Percentiles rank a stretch among this genome's conserved stretches.
These are phyloP conservation scores for Electrona antarctica DNA, from an alignment of 2,113 vertebrate species.

Conservation along the genomic window DNA sequence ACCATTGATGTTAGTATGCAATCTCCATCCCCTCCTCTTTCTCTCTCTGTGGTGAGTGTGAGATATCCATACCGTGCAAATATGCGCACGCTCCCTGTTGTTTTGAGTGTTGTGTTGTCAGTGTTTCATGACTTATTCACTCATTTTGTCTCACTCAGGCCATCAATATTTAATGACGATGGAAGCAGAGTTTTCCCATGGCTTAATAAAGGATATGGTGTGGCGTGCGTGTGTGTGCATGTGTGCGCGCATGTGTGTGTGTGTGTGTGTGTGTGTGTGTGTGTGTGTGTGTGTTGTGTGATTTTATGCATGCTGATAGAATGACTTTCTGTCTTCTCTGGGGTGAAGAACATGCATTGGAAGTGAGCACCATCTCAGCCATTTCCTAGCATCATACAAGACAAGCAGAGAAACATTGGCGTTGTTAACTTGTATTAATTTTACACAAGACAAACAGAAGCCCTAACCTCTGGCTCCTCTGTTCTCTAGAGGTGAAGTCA, in stretches of 20 bases:
- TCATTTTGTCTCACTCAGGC: conserved; percentile 60
- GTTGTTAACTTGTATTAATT: conserved; percentile 4
- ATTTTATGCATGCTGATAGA: conserved; percentile 7
- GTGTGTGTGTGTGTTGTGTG: conserved; percentile 37
- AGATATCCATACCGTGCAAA: conserved; percentile 57
- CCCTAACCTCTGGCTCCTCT: too few relatives aligned
- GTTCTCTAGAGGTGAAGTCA: too few relatives aligned
- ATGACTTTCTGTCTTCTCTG: conserved; percentile 33
- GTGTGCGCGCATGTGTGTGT: neutral
- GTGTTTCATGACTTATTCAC: conserved; percentile 80
- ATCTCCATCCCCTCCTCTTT: neutral
- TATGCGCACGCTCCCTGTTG: conserved; percentile 53
- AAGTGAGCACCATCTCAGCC: conserved; percentile 2
- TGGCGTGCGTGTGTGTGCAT: neutral
- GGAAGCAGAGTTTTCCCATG: conserved; percentile 67
- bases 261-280: neutral
- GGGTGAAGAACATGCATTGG: conserved; percentile 30
- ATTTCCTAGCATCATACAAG: neutral
- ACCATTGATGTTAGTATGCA: conserved; percentile 28
- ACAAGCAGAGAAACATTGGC: too few relatives aligned
- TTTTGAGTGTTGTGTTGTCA: conserved; percentile 62
- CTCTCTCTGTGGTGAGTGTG: conserved; percentile 34
- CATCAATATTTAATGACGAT: conserved; percentile 74
- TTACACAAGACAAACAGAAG: neutral
- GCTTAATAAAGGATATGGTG: conserved; percentile 61